Evolutionary conservation across 2,888 invertebrate species (phyloP).

Genomic region (Anticlea derivata): DNA sequence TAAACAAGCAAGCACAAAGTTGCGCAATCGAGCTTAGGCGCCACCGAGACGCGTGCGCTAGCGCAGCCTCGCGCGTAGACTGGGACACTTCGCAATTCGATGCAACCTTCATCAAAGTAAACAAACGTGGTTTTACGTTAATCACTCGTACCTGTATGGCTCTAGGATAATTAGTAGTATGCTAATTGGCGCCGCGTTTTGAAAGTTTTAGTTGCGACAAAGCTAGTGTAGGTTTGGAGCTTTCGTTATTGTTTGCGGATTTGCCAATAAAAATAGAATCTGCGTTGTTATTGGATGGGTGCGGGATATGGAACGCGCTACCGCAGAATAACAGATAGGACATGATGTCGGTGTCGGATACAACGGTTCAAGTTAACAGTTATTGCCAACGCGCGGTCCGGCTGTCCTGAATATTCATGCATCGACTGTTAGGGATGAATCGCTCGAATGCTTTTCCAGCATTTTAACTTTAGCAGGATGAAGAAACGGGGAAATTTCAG

Average conservation of each 20-base stretch:
- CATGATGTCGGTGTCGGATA: constrained; percentile 47
- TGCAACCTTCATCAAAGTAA: constrained; percentile 81
- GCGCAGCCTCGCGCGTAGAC: constrained; percentile 79
- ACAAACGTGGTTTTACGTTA: constrained; percentile 72
- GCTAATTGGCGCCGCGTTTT: constrained; percentile 41
- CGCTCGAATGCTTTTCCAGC: constrained; percentile 45
- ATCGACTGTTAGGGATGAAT: constrained; percentile 53
- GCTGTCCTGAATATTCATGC: constrained; percentile 74
- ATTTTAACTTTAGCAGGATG: constrained; percentile 40
- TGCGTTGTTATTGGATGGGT: constrained; percentile 22
- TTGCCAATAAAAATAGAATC: constrained; percentile 19
- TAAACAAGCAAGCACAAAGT: constrained; percentile 64
- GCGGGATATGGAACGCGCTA: constrained; percentile 16
- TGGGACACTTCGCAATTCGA: constrained; percentile 80
- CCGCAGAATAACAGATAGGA: constrained; percentile 49
- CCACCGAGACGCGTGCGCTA: constrained; percentile 81
- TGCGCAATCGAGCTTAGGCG: constrained; percentile 74
- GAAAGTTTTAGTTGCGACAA: constrained; percentile 27
- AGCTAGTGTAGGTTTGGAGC: constrained; percentile 9
- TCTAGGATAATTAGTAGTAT: constrained; percentile 43
- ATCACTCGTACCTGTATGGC: constrained; percentile 43
- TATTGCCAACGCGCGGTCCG: constrained; percentile 66
- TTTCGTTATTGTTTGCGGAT: constrained; percentile 24
- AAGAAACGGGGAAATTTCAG: too few relatives aligned
- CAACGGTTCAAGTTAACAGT: constrained; percentile 71